Conservation (phyloP, 2,113 vertebrate genomes). For the Megaceryle maxima region DNA sequence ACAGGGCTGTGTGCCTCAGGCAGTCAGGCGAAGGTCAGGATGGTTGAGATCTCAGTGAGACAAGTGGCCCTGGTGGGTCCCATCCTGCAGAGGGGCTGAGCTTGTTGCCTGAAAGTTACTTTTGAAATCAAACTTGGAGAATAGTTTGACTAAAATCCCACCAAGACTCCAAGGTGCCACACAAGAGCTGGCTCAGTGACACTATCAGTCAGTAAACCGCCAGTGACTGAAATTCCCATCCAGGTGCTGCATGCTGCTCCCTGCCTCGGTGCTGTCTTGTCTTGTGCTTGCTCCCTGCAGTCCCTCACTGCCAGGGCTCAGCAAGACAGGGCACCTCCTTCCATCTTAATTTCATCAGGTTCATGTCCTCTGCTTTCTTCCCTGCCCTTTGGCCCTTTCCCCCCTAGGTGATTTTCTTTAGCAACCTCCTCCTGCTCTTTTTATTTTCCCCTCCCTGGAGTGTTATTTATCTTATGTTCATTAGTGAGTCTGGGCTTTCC, state of each 20-base stretch:
- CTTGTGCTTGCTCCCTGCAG: neutral
- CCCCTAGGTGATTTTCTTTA: neutral
- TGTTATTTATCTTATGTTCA: neutral
- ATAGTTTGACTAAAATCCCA: neutral
- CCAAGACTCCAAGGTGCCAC: fast-evolving
- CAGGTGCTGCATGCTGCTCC: fast-evolving
- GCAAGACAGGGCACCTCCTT: neutral
- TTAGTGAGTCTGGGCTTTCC: neutral
- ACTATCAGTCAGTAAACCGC: neutral
- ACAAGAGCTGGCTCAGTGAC: fast-evolving
- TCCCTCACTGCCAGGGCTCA: fast-evolving
- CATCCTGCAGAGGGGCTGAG: neutral
- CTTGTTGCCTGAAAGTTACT: neutral
- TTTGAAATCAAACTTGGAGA: neutral
- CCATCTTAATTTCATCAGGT: neutral
- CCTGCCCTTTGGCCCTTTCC: neutral
- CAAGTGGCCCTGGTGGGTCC: fast-evolving
- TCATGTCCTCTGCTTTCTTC: neutral
- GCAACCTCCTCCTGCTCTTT: neutral
- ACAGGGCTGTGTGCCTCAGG: fast-evolving
- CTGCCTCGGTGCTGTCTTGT: fast-evolving
- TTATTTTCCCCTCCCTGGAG: neutral
- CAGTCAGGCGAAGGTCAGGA: neutral
- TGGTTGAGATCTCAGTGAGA: neutral
- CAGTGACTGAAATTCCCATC: neutral